phyloP scores from a whole-genome alignment of 2,113 vertebrate genomes.

The human (Homo sapiens) region GRCh38 chr4:183910501-183911000 shows the following conservation, averaged over 20 bases:
- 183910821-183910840: neutral
- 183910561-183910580: neutral
- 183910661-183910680: neutral
- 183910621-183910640: neutral
- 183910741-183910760: neutral
- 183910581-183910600: neutral
- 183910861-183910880: constrained; percentile 46
- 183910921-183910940: constrained; percentile 49
- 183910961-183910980: constrained; percentile 8
- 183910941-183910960: constrained; percentile 23
- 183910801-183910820: neutral
- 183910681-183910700: neutral
- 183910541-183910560: neutral
- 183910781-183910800: neutral
- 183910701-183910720: neutral
- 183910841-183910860: neutral
- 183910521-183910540: neutral
- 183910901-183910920: neutral
- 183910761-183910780: neutral
- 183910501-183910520: neutral
- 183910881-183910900: constrained; percentile 33
- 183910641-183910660: neutral
- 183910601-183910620: neutral
- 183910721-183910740: neutral
- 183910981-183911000: constrained; percentile 40